Evolutionary conservation across 2,888 invertebrate species (phyloP).

Genomic region (Parnassius apollo): DNA sequence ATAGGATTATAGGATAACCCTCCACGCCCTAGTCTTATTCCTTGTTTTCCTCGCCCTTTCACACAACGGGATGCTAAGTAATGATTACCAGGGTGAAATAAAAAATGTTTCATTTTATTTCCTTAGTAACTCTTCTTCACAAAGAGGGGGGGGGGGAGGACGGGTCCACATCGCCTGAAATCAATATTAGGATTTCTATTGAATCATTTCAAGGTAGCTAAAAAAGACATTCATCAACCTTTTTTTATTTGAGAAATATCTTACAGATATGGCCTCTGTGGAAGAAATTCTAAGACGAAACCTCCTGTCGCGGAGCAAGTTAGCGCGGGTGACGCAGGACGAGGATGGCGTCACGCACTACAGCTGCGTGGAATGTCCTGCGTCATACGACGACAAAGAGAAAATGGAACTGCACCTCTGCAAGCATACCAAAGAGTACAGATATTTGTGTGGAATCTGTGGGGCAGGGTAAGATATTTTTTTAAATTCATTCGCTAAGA

Average conservation of each 20-base stretch:
- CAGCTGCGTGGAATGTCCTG: slow-evolving; percentile 89
- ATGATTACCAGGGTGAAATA: no score
- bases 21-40: no score
- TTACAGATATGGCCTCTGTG: slow-evolving; percentile 41
- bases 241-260: slow-evolving; percentile 17
- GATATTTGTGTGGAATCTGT: slow-evolving; percentile 87
- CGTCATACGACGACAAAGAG: slow-evolving; percentile 87
- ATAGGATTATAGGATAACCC: no score
- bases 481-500: not conserved
- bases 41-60: no score
- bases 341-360: slow-evolving; percentile 85
- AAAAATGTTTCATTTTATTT: no score
- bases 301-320: slow-evolving; percentile 85
- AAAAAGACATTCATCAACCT: not conserved
- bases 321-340: slow-evolving; percentile 86
- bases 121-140: no score
- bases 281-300: slow-evolving; percentile 54
- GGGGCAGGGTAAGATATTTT: slow-evolving; percentile 82
- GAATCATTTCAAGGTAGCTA: no score
- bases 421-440: slow-evolving; percentile 87
- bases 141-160: no score
- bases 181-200: no score
- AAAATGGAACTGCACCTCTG: slow-evolving; percentile 87
- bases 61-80: no score
- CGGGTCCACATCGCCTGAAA: no score